Base-by-base conservation (phyloP, 2,888 invertebrate species). In the Desoria tigrina region DNA sequence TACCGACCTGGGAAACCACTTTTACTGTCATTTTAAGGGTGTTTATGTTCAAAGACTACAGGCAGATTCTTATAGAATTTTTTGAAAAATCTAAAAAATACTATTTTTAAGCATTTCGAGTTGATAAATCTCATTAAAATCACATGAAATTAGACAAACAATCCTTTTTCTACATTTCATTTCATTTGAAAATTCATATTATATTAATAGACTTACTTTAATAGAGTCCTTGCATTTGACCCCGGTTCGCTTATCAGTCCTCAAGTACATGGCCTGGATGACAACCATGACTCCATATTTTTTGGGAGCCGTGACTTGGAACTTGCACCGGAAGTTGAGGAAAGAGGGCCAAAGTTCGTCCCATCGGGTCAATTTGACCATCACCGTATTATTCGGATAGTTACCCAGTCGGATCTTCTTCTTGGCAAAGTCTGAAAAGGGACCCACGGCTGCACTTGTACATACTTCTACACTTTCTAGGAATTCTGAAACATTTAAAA, bases 401-500 rank as follows among this genome's bases (percentile, higher is more conserved):
- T 74, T 75, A 16, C 53, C 65, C 18, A 75, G 61, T 3, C 68
- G 69, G n/a, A 75, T 65, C 53, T 71, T 71, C 65, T 75, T 74
- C 60, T 66, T 75, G 3, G 69, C 37, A 1, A 73, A 61, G 11
- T 61, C 53, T n/a, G 63, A 58, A 55, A 74, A 66, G 1, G 63
- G 26, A 2, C 70, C 69, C 39, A 57, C 64, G 2, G 66, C 64
- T 2, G 56, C 68, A 42, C 66, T 63, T 7, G 74, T 63, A 51
- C 76, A 69, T 39, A 76, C 65, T 54, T 76, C 76, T 39, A 69
- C 73, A 61, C 69, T 74, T 24, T 72, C 74, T 49, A 76, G 61
- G 49, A 69, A 76, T 70, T 76, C 76, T 76, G 68, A 28, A 70
- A 45, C n/a, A n/a, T n/a, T n/a, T n/a, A n/a, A n/a, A n/a, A n/a